phyloP scores from a whole-genome alignment of 2,888 invertebrate species.

The Drosophila meridionalis region DNA sequence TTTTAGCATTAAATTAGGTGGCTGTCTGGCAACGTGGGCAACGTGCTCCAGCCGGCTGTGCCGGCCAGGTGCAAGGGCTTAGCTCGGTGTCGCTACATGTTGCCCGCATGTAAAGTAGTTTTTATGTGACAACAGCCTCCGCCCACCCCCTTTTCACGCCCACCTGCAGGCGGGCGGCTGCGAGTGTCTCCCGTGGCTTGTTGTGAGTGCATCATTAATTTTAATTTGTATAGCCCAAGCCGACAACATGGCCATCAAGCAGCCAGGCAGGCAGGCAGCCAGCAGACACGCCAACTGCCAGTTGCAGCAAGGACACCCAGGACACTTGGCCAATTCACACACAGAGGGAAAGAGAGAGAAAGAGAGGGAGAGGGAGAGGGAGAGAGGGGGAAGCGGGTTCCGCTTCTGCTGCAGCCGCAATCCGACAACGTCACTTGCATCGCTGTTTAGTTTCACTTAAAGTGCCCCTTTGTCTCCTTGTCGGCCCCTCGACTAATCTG shows the following conservation, averaged over 20 bases:
- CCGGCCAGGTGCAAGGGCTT: constrained; percentile 72
- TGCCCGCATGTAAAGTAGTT: constrained; percentile 77
- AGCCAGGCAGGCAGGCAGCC: constrained; percentile 17
- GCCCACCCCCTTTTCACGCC: background rate
- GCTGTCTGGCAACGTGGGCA: constrained; percentile 44
- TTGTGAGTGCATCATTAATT: constrained; percentile 80
- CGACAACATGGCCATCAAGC: constrained; percentile 66
- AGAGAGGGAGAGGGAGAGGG: background rate
- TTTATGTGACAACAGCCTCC: constrained; percentile 57
- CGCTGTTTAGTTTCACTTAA: constrained; percentile 78
- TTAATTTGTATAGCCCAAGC: constrained; percentile 75
- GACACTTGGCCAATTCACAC: constrained; percentile 59
- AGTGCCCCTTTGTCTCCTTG: constrained; percentile 69
- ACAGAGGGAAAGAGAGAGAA: background rate
- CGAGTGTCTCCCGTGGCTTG: constrained; percentile 48
- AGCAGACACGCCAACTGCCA: constrained; percentile 53
- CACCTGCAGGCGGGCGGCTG: constrained; percentile 6
- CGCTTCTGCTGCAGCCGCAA: constrained; percentile 53
- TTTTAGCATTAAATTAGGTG: constrained; percentile 75
- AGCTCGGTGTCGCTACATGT: constrained; percentile 61
- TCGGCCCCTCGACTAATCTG: constrained; percentile 14
- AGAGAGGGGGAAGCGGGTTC: background rate
- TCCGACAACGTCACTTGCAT: constrained; percentile 78
- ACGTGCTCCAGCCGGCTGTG: constrained; percentile 35
- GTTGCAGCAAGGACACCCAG: constrained; percentile 60